Evolutionary conservation across 2,888 invertebrate genomes (phyloP), one percentile per base, ranked within the genome.

Genomic region (Glaucopsyche alexis): DNA sequence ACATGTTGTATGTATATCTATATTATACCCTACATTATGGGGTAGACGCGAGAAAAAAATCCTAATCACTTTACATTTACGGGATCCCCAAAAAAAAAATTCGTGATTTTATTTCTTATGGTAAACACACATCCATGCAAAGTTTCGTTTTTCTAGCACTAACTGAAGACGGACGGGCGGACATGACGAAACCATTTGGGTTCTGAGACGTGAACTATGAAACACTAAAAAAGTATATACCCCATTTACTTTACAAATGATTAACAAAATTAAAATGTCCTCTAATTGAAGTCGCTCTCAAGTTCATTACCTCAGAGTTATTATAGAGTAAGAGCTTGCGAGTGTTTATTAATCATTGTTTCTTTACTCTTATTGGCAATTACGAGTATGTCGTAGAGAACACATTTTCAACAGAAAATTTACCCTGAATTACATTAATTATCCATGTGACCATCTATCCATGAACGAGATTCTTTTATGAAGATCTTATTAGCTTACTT

Each of bases 291-390:
- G 16, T 14, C 29, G 69, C 14, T 16, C 47, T 69, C 13, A 69
- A 69, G 69, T 47, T 69, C 13, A 29, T 69, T 49, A 66, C 47
- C 47, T 69, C 29, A 14, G 7, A 49, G 47, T 14, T 47, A 29
- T 69, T 29, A 66, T 66, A 42, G 42, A 66, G 16, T 45, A 16
- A 45, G 7, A 69, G 69, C 69, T 69, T 19, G 69, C 69, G 47
- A 49, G 69, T 49, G 45, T 69, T 69, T 69, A 69, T 49, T 69
- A 69, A 69, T 47, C 69, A 47, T 69, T 49, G 69, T 69, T 69
- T 45, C 49, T 69, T 69, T 69, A 69, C 49, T 69, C 49, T 69
- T 69, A 49, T 69, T 69, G 69, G 69, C 69, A 69, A 69, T 69
- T 69, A 29, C 29, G 29, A 29, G 29, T 29, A 69, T 49, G 29